Evolutionary conservation across 1,140 invertebrate genomes (phyloP).

Genomic region (Apis dorsata): DNA sequence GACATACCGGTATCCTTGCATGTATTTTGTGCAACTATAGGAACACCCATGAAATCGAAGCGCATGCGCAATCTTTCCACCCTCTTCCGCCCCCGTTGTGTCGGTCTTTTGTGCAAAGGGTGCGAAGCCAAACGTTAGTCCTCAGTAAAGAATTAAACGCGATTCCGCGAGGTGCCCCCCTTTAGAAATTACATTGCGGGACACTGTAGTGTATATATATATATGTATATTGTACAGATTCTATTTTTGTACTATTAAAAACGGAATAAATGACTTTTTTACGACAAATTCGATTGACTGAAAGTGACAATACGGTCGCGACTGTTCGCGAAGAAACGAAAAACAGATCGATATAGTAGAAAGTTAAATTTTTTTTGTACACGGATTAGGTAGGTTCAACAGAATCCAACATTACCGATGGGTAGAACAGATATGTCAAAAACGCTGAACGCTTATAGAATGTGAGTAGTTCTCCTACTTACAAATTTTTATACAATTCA

Average conservation of each 20-base stretch:
- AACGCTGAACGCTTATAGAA: constrained; percentile 79
- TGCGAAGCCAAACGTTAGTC: constrained; percentile 60
- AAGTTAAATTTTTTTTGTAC: constrained; percentile 50
- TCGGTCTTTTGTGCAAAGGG: constrained; percentile 37
- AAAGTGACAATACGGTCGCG: constrained; percentile 41
- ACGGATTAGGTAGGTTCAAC: constrained; percentile 58
- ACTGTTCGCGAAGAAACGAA: constrained; percentile 7
- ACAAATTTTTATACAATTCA: constrained; percentile 18
- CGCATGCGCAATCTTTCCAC: constrained; percentile 63
- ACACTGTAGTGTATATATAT: constrained; percentile 32
- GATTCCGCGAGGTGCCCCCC: constrained; percentile 61
- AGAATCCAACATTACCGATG: constrained; percentile 73
- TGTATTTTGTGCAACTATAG: constrained; percentile 6
- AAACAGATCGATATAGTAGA: constrained; percentile 47
- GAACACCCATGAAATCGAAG: constrained; percentile 5
- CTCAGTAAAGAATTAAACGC: constrained; percentile 69
- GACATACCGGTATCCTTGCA: constrained; percentile 2
- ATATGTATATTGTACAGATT: constrained; percentile 31
- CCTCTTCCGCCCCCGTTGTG: neutral
- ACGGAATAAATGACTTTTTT: constrained; percentile 56
- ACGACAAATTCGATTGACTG: constrained; percentile 22
- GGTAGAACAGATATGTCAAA: constrained; percentile 80
- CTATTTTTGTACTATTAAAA: constrained; percentile 68
- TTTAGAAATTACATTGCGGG: constrained; percentile 43
- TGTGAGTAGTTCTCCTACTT: constrained; percentile 73